Conservation (phyloP, 1,140 invertebrate species). For the Mizuhopecten yessoensis region DNA sequence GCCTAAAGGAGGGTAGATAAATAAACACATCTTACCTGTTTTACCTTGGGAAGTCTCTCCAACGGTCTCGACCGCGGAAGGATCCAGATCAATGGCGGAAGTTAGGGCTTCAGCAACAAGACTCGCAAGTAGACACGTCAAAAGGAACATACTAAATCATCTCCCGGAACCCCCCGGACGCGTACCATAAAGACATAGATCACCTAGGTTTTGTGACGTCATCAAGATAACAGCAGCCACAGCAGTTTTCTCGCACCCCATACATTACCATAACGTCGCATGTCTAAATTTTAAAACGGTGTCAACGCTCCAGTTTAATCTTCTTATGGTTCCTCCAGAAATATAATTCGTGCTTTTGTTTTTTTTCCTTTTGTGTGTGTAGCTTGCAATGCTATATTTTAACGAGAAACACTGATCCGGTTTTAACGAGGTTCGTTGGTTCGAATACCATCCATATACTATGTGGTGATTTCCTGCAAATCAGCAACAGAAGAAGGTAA, state of each 20-base stretch:
- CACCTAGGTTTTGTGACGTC: slow-evolving; percentile 19
- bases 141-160: slow-evolving; percentile 20
- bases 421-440: not conserved
- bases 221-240: slow-evolving; percentile 5
- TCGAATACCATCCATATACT: not conserved
- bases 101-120: slow-evolving; percentile 24
- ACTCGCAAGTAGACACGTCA: slow-evolving; percentile 5
- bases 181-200: slow-evolving; percentile 38
- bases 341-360: not conserved
- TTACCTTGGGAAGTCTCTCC: slow-evolving; percentile 22
- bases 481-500: not conserved
- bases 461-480: not conserved
- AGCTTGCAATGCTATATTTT: not conserved
- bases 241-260: not conserved
- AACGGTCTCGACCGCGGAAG: not conserved
- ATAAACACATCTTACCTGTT: slow-evolving; percentile 16
- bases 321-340: not conserved
- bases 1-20: not conserved
- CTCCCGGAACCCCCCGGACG: slow-evolving; percentile 34
- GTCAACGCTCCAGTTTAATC: not conserved
- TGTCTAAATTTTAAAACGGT: not conserved
- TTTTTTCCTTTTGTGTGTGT: not conserved
- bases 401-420: not conserved
- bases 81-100: not conserved
- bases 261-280: not conserved